phyloP scores from a whole-genome alignment of 2,888 invertebrate genomes.

The Epinotia demarniana region DNA sequence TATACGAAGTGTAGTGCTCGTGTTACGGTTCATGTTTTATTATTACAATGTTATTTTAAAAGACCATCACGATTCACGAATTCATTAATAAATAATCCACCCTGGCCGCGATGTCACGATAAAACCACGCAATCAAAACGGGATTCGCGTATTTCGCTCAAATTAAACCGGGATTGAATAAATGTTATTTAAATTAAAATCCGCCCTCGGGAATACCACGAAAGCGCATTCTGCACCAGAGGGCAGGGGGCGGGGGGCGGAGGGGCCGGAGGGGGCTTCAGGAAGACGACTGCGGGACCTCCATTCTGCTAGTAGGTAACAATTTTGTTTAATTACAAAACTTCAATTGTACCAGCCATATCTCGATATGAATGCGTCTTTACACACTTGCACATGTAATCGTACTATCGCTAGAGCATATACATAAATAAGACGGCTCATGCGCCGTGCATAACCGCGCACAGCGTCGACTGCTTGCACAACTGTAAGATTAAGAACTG shows the following conservation, averaged over 20 bases:
- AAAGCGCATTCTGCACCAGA: not conserved
- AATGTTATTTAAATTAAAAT: slow-evolving; percentile 32
- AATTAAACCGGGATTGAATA: slow-evolving; percentile 15
- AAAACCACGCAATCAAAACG: slow-evolving; percentile 19
- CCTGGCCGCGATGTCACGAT: not conserved
- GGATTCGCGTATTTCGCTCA: slow-evolving; percentile 1
- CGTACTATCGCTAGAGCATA: not conserved
- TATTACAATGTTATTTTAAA: too few species aligned
- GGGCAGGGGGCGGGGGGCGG: not conserved
- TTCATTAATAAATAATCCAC: too few species aligned
- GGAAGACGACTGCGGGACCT: not conserved
- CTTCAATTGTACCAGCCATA: not conserved
- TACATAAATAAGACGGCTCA: not conserved
- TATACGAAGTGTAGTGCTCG: too few species aligned
- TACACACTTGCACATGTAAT: not conserved
- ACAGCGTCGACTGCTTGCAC: too few species aligned
- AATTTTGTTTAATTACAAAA: not conserved
- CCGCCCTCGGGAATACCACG: not conserved
- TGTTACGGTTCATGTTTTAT: too few species aligned
- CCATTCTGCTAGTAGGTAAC: not conserved
- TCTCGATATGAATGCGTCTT: not conserved
- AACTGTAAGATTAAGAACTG: too few species aligned
- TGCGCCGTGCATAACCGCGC: too few species aligned
- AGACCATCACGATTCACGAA: too few species aligned
- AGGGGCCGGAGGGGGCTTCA: not conserved